A percentile compares a stretch with the other conserved stretches of the same genome.
Conservation (phyloP, 2,888 invertebrate genomes). For the Leucophora obtusa region DNA sequence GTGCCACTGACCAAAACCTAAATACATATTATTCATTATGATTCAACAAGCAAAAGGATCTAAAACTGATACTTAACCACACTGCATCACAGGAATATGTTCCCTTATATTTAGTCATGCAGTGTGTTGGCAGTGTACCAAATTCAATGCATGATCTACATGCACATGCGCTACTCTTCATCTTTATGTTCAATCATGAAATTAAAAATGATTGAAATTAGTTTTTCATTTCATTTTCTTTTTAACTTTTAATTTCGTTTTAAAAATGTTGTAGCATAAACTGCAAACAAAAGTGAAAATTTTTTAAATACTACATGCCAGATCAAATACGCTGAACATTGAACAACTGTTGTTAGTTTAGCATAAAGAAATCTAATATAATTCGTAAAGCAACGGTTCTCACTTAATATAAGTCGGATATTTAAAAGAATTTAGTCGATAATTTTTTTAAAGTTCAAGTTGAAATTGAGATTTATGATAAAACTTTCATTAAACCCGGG, state of each 20-base stretch:
- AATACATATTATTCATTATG: not conserved
- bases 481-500: no score
- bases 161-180: not conserved
- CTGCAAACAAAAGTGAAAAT: constrained; percentile 33
- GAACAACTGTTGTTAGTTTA: constrained; percentile 56
- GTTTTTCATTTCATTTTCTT: constrained; percentile 30
- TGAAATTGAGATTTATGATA: no score
- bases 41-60: constrained; percentile 13
- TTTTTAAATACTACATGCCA: constrained; percentile 9
- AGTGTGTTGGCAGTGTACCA: not conserved
- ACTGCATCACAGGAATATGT: constrained; percentile 15
- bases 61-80: not conserved
- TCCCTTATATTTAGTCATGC: constrained; percentile 31
- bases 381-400: constrained; percentile 14
- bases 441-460: no score
- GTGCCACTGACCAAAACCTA: constrained; percentile 35
- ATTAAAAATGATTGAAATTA: constrained; percentile 30
- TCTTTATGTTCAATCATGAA: constrained; percentile 2
- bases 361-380: constrained; percentile 51
- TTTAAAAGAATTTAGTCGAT: not conserved
- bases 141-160: not conserved
- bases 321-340: not conserved
- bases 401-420: not conserved
- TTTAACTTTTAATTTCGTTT: constrained; percentile 15
- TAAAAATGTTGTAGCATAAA: constrained; percentile 6